Evolutionary conservation across 2,113 vertebrate species (phyloP).

Genomic region (Hassar affinis): DNA sequence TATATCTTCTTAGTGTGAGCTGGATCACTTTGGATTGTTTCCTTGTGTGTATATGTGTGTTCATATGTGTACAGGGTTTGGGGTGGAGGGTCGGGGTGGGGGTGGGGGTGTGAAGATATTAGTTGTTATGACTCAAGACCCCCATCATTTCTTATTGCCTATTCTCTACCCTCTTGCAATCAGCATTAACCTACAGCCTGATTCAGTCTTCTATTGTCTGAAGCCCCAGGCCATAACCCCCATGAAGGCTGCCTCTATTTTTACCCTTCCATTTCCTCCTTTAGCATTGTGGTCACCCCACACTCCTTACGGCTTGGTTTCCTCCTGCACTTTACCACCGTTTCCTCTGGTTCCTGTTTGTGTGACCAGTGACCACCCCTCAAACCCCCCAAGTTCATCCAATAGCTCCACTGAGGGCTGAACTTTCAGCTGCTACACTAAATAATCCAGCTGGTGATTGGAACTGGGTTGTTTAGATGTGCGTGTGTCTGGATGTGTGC

Average conservation of each 20-base stretch:
- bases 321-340: slow-evolving; percentile 71
- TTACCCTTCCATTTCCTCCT: slow-evolving; percentile 71
- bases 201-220: slow-evolving; percentile 68
- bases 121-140: background rate
- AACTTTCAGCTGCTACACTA: slow-evolving; percentile 50
- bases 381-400: background rate
- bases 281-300: slow-evolving; percentile 69
- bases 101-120: background rate
- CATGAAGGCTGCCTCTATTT: slow-evolving; percentile 70
- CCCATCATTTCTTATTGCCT: slow-evolving; percentile 13
- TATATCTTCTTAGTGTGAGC: background rate
- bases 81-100: background rate
- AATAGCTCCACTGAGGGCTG: slow-evolving; percentile 58
- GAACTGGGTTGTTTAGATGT: slow-evolving; percentile 24
- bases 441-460: slow-evolving; percentile 43
- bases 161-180: slow-evolving; percentile 41
- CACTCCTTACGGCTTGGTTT: slow-evolving; percentile 61
- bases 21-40: background rate
- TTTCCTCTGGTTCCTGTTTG: slow-evolving; percentile 78
- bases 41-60: too few relatives aligned
- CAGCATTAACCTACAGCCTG: slow-evolving; percentile 54
- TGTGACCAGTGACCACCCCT: background rate
- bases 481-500: slow-evolving; percentile 21
- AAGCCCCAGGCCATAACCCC: slow-evolving; percentile 67
- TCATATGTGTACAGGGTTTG: background rate